A percentile compares a stretch with the other conserved stretches of the same genome.
These are phyloP conservation scores for Anarhynchus alexandrinus DNA, from an alignment of 2,113 vertebrate genomes.

Conservation along the genomic window DNA sequence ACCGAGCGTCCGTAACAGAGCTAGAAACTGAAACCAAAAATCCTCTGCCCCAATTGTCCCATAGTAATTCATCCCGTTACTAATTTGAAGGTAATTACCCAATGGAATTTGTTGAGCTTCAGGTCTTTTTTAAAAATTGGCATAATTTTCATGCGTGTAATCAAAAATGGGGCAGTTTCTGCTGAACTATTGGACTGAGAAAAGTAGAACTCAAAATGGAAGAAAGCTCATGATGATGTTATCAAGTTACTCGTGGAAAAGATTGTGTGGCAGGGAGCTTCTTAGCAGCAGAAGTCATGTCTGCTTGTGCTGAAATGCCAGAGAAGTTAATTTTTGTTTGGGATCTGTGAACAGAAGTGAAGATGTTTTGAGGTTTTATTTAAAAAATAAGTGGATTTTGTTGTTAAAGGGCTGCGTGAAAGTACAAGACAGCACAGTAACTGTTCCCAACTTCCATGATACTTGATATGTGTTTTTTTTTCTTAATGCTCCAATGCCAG, in stretches of 20 bases:
- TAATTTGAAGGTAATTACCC: background rate
- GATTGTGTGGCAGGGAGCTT: background rate
- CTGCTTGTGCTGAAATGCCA: background rate
- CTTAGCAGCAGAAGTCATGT: background rate
- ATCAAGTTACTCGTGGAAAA: background rate
- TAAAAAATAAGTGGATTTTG: background rate
- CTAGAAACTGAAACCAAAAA: background rate
- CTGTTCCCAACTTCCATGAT: background rate
- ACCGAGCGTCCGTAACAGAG: fast-evolving
- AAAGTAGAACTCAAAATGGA: background rate
- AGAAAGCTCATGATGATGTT: background rate
- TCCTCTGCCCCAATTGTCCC: background rate
- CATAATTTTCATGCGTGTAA: background rate
- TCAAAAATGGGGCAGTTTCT: background rate
- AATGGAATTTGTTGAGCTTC: background rate
- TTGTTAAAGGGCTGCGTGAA: background rate
- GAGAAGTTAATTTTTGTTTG: background rate
- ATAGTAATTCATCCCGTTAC: background rate
- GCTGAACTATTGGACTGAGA: background rate
- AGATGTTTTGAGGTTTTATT: background rate
- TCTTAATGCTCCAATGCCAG: background rate
- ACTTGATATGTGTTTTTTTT: background rate
- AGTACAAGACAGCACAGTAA: background rate
- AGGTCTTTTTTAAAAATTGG: background rate
- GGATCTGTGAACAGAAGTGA: background rate